Evolutionary conservation across 2,797 vertebrate species (phyloP).

Genomic region (Xerus rutilus): DNA sequence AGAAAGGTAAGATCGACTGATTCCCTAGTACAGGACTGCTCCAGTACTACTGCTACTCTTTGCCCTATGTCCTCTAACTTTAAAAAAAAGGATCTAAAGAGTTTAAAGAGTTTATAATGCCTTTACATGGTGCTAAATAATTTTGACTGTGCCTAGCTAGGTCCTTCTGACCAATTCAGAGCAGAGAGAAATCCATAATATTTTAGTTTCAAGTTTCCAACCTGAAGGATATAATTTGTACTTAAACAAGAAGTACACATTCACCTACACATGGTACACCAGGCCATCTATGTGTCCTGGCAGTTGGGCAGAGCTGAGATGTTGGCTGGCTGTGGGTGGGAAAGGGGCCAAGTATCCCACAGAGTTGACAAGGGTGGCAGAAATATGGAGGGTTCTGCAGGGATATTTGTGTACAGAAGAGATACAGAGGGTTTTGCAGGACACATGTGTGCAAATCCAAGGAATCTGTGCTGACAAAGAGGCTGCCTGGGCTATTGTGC

Average conservation of each 20-base stretch:
- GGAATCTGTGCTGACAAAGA: background rate
- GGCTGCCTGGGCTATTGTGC: background rate
- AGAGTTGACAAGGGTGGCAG: background rate
- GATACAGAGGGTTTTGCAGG: background rate
- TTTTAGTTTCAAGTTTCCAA: slow-evolving; percentile 44
- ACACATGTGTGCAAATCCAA: background rate
- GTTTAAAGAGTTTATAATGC: slow-evolving; percentile 17
- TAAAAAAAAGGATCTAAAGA: background rate
- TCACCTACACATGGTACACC: background rate
- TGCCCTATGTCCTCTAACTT: background rate
- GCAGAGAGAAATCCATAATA: slow-evolving; percentile 43
- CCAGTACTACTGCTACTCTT: background rate
- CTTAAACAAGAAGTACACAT: slow-evolving; percentile 51
- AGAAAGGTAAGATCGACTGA: slow-evolving; percentile 6
- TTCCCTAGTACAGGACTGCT: background rate
- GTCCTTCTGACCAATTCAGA: background rate
- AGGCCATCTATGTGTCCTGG: background rate
- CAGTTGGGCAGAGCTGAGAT: background rate
- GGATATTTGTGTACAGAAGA: background rate
- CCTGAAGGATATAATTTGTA: slow-evolving; percentile 11
- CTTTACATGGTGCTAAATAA: background rate
- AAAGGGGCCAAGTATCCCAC: background rate
- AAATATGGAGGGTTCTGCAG: background rate
- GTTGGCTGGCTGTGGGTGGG: background rate
- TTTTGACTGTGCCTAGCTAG: background rate